These are phyloP conservation scores for Temnothorax nylanderi DNA, from an alignment of 1,140 invertebrate genomes.

Conservation along the genomic window DNA sequence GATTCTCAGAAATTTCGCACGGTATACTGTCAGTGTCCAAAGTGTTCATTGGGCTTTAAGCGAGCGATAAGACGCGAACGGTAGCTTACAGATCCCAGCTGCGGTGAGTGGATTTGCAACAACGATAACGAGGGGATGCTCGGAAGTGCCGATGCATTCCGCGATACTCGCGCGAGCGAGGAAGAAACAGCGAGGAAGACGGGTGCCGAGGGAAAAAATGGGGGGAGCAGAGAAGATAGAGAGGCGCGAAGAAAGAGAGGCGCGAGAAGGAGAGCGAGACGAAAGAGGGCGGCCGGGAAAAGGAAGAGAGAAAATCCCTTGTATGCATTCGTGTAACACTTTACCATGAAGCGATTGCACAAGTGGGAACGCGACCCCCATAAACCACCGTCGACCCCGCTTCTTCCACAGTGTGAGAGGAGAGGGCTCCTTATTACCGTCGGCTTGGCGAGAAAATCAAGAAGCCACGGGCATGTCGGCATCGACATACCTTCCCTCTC, in stretches of 20 bases:
- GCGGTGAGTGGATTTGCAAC: conserved; percentile 40
- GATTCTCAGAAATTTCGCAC: conserved; percentile 22
- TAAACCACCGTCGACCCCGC: conserved; percentile 74
- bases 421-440: conserved; percentile 65
- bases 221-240: neutral
- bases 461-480: conserved; percentile 62
- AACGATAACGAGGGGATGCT: conserved; percentile 56
- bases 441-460: conserved; percentile 63
- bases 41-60: conserved; percentile 2
- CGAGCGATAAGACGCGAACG: conserved; percentile 39
- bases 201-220: neutral
- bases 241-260: conserved; percentile 35
- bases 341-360: conserved; percentile 69
- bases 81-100: conserved; percentile 30
- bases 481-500: conserved; percentile 48
- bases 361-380: conserved; percentile 75
- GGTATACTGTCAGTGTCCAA: neutral
- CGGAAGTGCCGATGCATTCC: conserved; percentile 36
- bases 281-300: conserved; percentile 18
- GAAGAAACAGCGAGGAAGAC: conserved; percentile 26
- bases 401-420: conserved; percentile 66
- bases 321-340: conserved; percentile 72
- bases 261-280: neutral
- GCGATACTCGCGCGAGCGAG: conserved; percentile 24
- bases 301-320: conserved; percentile 56